Percentiles rank a stretch among this genome's conserved stretches.
These are phyloP conservation scores for Phalloptychus januarius DNA, from an alignment of 2,797 vertebrate species.

Conservation along the genomic window DNA sequence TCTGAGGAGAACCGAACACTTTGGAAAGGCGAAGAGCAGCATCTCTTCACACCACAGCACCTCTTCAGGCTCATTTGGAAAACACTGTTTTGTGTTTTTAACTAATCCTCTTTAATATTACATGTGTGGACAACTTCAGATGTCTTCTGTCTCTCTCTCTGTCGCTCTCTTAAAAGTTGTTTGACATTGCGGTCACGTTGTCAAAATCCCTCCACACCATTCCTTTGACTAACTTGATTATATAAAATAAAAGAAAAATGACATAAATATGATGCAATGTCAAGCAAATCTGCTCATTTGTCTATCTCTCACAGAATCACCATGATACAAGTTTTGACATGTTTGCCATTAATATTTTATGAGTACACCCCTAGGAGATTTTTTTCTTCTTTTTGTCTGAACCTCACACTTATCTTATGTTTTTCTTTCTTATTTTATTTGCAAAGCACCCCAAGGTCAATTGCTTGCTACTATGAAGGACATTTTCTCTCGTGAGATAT, in stretches of 20 bases:
- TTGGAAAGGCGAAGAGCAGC: neutral
- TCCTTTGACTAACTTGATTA: conserved; percentile 60
- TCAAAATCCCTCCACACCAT: conserved; percentile 31
- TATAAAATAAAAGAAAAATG: conserved; percentile 59
- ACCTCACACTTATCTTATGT: conserved; percentile 44
- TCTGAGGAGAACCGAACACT: neutral
- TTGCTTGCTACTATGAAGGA: conserved; percentile 33
- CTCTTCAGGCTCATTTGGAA: conserved; percentile 21
- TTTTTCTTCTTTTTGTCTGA: conserved; percentile 36
- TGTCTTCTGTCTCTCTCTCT: conserved; percentile 14
- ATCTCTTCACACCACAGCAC: conserved; percentile 16
- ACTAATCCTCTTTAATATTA: conserved; percentile 16
- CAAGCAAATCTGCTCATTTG: conserved; percentile 75
- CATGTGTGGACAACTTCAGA: conserved; percentile 38
- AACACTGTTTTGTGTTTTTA: conserved; percentile 16
- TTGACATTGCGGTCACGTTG: conserved; percentile 51
- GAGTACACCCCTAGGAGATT: conserved; percentile 42
- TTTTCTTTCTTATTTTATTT: neutral
- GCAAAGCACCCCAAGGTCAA: conserved; percentile 53
- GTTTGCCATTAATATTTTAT: conserved; percentile 69
- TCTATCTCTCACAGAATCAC: conserved; percentile 65
- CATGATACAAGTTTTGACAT: conserved; percentile 65
- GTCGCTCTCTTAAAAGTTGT: conserved; percentile 6
- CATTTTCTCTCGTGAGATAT: conserved; percentile 18
- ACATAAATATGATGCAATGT: conserved; percentile 70